phyloP scores from a whole-genome alignment of 2,113 vertebrate genomes.

The Coturnix japonica region DNA sequence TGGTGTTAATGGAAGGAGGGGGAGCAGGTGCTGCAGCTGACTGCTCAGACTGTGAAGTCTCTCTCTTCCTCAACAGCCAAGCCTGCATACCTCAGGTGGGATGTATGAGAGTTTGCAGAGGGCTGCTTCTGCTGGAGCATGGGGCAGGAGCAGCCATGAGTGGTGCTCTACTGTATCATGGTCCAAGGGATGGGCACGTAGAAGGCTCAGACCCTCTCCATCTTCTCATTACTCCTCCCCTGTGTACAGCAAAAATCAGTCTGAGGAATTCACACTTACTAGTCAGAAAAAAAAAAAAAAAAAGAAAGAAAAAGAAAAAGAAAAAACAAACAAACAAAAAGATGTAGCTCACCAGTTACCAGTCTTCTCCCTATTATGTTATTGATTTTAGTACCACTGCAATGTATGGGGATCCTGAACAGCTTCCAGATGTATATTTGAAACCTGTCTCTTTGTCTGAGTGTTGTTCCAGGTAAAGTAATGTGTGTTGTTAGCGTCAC shows the following conservation, averaged over 20 bases:
- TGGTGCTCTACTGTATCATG: neutral
- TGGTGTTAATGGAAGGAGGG: neutral
- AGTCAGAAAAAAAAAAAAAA: neutral
- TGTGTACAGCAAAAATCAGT: neutral
- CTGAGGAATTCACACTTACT: neutral
- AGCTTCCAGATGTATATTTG: slow-evolving; percentile 6
- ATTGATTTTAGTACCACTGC: neutral
- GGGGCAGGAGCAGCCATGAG: neutral
- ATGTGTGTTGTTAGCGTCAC: neutral
- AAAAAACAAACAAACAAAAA: neutral
- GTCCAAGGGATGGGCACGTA: neutral
- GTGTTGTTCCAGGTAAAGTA: neutral
- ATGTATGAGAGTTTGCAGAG: neutral
- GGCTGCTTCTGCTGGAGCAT: fast-evolving
- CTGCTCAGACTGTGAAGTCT: neutral
- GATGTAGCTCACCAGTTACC: neutral
- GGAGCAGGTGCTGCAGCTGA: fast-evolving
- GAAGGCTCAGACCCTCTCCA: neutral
- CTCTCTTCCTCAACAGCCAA: neutral
- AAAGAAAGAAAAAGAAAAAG: neutral
- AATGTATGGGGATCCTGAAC: neutral
- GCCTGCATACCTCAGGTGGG: neutral
- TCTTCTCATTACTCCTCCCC: neutral
- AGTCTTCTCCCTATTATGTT: neutral
- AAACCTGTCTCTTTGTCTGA: slow-evolving; percentile 2